A percentile compares a stretch with the other conserved stretches of the same genome.
These are phyloP conservation scores for Pseudonaja textilis DNA, from an alignment of 2,113 vertebrate genomes.

Conservation along the genomic window DNA sequence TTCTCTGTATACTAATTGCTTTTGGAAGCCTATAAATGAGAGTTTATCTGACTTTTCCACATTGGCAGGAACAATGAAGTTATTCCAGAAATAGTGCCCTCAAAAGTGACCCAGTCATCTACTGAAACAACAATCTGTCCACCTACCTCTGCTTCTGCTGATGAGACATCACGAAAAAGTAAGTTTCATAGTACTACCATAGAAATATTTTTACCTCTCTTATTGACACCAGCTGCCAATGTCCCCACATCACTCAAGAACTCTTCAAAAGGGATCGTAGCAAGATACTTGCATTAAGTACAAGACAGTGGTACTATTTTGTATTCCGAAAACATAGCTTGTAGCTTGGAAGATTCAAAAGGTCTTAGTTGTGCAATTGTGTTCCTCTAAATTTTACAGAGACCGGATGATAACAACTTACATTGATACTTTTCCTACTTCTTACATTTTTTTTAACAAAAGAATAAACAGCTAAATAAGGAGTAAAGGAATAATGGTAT, in stretches of 20 bases:
- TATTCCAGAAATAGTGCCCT: conserved; percentile 15
- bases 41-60: conserved; percentile 6
- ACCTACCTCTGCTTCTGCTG: background rate
- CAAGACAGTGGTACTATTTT: background rate
- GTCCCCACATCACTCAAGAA: background rate
- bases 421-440: background rate
- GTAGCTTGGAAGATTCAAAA: background rate
- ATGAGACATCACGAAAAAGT: conserved; percentile 57
- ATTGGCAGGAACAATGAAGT: conserved; percentile 42
- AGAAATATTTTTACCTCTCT: background rate
- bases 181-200: conserved; percentile 29
- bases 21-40: background rate
- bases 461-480: background rate
- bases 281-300: background rate
- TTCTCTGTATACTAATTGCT: background rate
- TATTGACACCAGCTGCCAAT: background rate
- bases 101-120: conserved; percentile 31
- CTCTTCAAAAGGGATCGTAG: background rate
- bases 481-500: background rate
- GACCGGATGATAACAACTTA: background rate
- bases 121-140: background rate
- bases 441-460: background rate
- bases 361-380: background rate
- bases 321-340: background rate
- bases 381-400: background rate